These are phyloP conservation scores for Drosophila falleni DNA, from an alignment of 2,888 invertebrate genomes.

Conservation along the genomic window DNA sequence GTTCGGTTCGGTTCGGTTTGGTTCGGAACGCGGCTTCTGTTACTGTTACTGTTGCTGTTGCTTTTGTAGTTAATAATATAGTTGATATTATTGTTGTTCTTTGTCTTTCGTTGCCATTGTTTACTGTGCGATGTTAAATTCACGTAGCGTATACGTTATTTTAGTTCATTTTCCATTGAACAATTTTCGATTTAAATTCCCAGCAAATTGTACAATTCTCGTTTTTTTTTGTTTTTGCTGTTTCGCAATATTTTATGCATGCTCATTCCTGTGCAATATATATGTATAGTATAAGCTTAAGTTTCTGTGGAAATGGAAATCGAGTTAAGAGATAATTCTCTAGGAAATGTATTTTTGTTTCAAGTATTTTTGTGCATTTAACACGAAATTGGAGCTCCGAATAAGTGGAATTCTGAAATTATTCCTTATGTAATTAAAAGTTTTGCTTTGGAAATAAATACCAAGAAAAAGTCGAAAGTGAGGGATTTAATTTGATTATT, in stretches of 20 bases:
- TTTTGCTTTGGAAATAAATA: background rate
- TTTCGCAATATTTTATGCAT: constrained; percentile 13
- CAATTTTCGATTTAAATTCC: constrained; percentile 10
- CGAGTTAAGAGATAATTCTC: background rate
- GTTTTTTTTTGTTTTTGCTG: background rate
- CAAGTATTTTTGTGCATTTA: background rate
- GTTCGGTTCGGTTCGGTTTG: background rate
- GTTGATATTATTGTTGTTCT: constrained; percentile 14
- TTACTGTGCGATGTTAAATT: constrained; percentile 2
- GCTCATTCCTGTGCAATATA: constrained; percentile 7
- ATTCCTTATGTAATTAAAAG: background rate
- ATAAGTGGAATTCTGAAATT: background rate
- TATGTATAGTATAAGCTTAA: background rate
- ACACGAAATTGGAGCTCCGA: background rate
- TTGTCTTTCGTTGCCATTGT: background rate
- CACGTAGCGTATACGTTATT: too few species aligned
- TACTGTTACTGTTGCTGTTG: constrained; percentile 18
- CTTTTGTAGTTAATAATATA: constrained; percentile 25
- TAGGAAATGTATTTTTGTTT: background rate
- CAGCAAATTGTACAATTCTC: background rate
- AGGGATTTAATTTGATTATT: too few species aligned
- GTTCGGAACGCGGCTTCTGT: background rate
- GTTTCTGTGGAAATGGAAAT: background rate
- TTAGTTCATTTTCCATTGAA: background rate
- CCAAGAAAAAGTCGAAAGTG: background rate